Conservation (phyloP, 2,113 vertebrate species). For the Gallinago undulata region DNA sequence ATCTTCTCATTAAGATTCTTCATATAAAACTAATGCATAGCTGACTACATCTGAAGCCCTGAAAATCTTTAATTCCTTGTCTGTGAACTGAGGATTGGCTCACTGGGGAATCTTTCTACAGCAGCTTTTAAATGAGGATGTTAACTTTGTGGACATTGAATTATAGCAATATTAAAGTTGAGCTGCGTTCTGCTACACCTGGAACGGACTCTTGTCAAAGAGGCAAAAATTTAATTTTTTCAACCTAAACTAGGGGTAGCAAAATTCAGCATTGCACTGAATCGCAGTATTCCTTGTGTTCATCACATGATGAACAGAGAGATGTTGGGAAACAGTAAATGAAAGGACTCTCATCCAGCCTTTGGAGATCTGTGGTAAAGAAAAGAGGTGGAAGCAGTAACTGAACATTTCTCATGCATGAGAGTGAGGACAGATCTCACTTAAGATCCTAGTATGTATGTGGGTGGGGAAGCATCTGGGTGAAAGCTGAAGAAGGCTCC, state of each 20-base stretch:
- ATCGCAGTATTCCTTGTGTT: no score
- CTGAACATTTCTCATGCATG: not conserved
- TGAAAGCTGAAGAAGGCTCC: not conserved
- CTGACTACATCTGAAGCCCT: not conserved
- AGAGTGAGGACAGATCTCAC: not conserved
- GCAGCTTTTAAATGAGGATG: not conserved
- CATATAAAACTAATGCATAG: not conserved
- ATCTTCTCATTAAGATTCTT: not conserved
- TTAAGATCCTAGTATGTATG: not conserved
- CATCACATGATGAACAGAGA: fast-evolving
- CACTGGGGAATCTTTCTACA: not conserved
- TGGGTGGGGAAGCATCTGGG: not conserved
- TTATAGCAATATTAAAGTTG: not conserved
- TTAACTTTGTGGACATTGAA: not conserved
- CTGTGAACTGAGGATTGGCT: not conserved
- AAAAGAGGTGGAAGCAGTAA: not conserved
- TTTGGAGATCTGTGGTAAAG: not conserved
- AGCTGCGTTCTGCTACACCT: not conserved
- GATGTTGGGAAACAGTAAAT: not conserved
- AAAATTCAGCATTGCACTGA: not conserved
- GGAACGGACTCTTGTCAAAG: fast-evolving
- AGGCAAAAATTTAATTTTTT: not conserved
- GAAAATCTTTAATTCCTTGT: not conserved
- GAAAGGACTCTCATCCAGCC: not conserved
- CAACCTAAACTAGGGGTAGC: not conserved